phyloP scores from a whole-genome alignment of 2,888 invertebrate species.

The Limnephilus rhombicus region DNA sequence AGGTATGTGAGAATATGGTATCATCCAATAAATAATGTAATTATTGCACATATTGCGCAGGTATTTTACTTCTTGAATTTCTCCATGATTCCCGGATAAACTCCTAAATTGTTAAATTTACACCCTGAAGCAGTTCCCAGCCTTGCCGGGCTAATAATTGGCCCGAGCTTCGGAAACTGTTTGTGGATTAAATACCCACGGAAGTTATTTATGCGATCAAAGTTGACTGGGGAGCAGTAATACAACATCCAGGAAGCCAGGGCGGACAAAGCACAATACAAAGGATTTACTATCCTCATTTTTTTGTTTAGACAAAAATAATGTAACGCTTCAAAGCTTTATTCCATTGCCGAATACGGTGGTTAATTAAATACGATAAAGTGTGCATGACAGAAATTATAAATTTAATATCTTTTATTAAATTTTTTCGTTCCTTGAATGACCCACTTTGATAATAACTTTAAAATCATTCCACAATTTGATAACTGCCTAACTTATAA shows the following conservation, averaged over 20 bases:
- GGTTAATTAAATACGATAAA: neutral
- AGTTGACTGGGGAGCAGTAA: conserved; percentile 35
- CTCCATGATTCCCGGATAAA: neutral
- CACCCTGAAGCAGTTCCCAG: neutral
- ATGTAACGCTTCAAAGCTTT: neutral
- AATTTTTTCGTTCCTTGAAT: neutral
- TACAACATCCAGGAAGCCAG: neutral
- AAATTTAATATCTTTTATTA: neutral
- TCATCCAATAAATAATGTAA: neutral
- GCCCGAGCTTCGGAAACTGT: conserved; percentile 9
- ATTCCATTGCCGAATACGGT: neutral
- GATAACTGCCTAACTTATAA: neutral
- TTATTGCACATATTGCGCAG: neutral
- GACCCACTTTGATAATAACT: neutral
- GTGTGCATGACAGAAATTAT: neutral
- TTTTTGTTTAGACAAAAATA: neutral
- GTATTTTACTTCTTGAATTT: neutral
- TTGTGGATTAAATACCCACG: conserved; percentile 24
- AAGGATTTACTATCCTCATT: neutral
- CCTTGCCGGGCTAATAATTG: conserved; percentile 21
- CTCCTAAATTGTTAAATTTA: neutral
- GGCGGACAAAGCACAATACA: neutral
- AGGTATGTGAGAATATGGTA: neutral
- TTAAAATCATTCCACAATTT: neutral
- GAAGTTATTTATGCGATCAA: conserved; percentile 38